These are phyloP conservation scores for Staurois parvus DNA, from an alignment of 2,797 vertebrate species.

Conservation along the genomic window DNA sequence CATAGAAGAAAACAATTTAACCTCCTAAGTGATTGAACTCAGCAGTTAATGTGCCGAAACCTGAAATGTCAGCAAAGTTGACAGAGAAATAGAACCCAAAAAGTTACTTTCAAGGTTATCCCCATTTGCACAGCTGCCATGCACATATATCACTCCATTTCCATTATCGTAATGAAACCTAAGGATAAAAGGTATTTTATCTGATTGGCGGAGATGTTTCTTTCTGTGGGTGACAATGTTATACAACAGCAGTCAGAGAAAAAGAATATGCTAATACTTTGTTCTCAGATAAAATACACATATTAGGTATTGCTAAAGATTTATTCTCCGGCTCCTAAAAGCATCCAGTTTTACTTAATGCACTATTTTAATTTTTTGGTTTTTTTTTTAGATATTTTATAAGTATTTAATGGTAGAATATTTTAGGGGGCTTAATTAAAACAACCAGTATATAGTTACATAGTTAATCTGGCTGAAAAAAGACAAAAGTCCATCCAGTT, in stretches of 20 bases:
- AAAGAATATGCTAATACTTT: constrained; percentile 49
- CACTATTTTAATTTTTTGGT: background rate
- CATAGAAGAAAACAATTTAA: background rate
- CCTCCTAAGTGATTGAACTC: background rate
- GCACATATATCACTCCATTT: constrained; percentile 53
- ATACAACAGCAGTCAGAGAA: constrained; percentile 26
- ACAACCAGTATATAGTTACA: too few relatives aligned
- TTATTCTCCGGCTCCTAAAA: constrained; percentile 31
- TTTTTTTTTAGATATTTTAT: background rate
- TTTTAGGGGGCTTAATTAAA: background rate
- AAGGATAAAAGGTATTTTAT: constrained; percentile 38
- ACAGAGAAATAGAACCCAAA: constrained; percentile 20
- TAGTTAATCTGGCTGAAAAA: too few relatives aligned
- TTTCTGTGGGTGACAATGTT: constrained; percentile 39
- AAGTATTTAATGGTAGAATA: background rate
- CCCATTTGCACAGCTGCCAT: constrained; percentile 5
- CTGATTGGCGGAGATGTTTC: constrained; percentile 33
- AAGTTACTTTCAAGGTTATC: constrained; percentile 52
- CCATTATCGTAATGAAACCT: constrained; percentile 54
- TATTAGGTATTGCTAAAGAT: constrained; percentile 39
- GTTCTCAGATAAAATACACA: constrained; percentile 10
- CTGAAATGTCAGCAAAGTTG: background rate
- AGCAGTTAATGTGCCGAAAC: too few relatives aligned
- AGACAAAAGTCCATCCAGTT: too few relatives aligned
- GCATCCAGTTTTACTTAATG: constrained; percentile 11